These are phyloP conservation scores for Psilanteris sp. DNA, from an alignment of 1,140 invertebrate genomes.

Conservation along the genomic window DNA sequence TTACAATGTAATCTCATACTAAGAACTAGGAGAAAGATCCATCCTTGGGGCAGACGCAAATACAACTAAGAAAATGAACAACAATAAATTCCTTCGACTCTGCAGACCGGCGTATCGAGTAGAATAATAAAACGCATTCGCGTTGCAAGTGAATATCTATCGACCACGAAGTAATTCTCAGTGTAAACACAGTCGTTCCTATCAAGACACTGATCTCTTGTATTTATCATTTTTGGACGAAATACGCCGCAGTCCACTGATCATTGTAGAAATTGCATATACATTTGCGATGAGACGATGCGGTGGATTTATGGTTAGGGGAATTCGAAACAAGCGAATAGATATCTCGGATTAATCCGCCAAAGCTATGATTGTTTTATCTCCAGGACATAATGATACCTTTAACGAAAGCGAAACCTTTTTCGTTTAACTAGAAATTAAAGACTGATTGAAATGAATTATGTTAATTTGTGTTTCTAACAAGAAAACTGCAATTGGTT, in stretches of 20 bases:
- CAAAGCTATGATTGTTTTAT: background rate
- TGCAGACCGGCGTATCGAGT: constrained; percentile 25
- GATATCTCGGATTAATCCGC: constrained; percentile 3
- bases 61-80: constrained; percentile 58
- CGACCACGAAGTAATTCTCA: constrained; percentile 31
- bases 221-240: constrained; percentile 40
- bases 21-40: constrained; percentile 54
- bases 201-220: constrained; percentile 16
- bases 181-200: constrained; percentile 40
- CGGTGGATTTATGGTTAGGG: background rate
- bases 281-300: too few relatives aligned
- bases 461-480: constrained; percentile 21
- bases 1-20: constrained; percentile 66
- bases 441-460: constrained; percentile 8
- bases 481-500: constrained; percentile 19
- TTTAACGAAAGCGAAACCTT: background rate
- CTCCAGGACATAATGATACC: constrained; percentile 4
- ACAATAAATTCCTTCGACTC: constrained; percentile 50
- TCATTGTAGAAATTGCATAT: background rate
- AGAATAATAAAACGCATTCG: constrained; percentile 55
- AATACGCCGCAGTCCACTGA: constrained; percentile 1
- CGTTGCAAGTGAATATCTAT: constrained; percentile 23
- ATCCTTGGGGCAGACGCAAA: constrained; percentile 48
- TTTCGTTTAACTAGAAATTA: background rate
- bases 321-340: background rate